Conservation (phyloP, 2,113 vertebrate species). For the Orientallactaga bullata region DNA sequence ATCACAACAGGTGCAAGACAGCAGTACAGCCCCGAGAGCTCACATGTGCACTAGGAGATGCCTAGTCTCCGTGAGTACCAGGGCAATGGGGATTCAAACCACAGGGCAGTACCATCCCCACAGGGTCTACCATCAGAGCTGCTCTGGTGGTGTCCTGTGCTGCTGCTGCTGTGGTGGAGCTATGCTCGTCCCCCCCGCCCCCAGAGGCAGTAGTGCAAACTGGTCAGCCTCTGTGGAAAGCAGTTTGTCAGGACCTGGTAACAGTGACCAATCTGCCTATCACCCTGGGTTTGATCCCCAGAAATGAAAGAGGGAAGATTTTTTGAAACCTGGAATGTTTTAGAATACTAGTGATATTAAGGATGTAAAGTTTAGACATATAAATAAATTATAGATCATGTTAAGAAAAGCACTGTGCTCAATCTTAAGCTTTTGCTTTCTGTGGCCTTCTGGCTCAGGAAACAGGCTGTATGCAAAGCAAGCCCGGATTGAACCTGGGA, state of each 20-base stretch:
- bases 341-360: not conserved
- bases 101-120: not conserved
- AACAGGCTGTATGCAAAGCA: not conserved
- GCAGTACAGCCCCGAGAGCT: not conserved
- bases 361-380: not conserved
- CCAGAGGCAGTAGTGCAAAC: not conserved
- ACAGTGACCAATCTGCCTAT: not conserved
- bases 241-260: not conserved
- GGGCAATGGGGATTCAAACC: not conserved
- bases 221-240: not conserved
- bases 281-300: not conserved
- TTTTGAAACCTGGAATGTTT: not conserved
- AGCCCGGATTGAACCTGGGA: not conserved
- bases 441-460: not conserved
- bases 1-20: accelerated
- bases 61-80: not conserved
- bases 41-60: accelerated
- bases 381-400: not conserved
- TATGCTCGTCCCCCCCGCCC: not conserved
- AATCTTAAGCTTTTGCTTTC: not conserved
- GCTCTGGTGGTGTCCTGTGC: not conserved
- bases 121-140: too few species aligned
- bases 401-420: not conserved
- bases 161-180: not conserved
- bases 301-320: not conserved